Conservation (phyloP, 1,140 invertebrate genomes). For the Prorops nasuta region DNA sequence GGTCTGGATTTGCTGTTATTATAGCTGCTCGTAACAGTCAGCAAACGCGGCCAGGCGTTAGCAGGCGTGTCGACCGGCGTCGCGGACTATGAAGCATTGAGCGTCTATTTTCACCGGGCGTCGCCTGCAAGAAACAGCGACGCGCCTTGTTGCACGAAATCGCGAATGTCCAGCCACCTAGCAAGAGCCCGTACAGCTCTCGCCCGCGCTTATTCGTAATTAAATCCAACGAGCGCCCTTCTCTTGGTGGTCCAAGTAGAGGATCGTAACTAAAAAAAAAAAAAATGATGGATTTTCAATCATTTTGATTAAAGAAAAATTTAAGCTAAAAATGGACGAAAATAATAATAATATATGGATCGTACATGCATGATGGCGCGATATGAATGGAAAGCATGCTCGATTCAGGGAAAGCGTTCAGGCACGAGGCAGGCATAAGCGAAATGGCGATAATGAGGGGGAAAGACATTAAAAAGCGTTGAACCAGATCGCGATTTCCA, state of each 20-base stretch:
- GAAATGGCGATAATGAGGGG: constrained; percentile 2
- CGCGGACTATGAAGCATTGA: constrained; percentile 39
- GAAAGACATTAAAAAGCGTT: background rate
- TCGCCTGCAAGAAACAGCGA: constrained; percentile 35
- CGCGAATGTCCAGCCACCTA: background rate
- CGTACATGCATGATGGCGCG: too few species aligned
- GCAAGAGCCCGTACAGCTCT: background rate
- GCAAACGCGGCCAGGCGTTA: constrained; percentile 24
- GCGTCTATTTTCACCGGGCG: constrained; percentile 44
- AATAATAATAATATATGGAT: too few species aligned
- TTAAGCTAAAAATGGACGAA: too few species aligned
- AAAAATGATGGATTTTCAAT: too few species aligned
- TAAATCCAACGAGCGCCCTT: constrained; percentile 15
- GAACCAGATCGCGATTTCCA: background rate
- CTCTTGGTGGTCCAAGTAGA: too few species aligned
- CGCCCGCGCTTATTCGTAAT: constrained; percentile 9
- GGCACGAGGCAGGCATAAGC: constrained; percentile 7
- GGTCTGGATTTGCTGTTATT: constrained; percentile 43
- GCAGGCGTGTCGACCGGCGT: constrained; percentile 27
- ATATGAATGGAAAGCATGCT: background rate
- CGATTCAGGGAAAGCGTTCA: constrained; percentile 15
- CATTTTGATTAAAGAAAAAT: too few species aligned
- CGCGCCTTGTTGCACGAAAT: constrained; percentile 30
- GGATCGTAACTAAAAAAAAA: too few species aligned
- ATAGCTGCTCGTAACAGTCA: constrained; percentile 52